Conservation (phyloP, 2,113 vertebrate species). For the Python bivittatus region DNA sequence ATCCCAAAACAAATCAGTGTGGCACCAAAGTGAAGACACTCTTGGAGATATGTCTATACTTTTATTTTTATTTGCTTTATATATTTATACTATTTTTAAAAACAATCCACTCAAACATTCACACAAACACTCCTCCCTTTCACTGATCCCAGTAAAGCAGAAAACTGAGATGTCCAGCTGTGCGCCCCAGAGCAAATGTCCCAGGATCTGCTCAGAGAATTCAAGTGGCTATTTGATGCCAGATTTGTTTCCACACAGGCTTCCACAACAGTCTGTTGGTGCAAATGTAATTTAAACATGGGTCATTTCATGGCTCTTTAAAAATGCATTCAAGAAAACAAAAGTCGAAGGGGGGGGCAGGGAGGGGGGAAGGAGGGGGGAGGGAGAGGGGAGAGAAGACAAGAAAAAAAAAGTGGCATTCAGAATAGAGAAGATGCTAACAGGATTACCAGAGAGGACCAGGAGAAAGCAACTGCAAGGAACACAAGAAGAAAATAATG, state of each 20-base stretch:
- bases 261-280: conserved; percentile 41
- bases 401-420: not conserved
- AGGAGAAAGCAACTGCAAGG: not conserved
- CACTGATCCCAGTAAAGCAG: conserved; percentile 61
- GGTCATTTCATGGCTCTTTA: conserved; percentile 47
- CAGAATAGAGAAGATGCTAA: conserved; percentile 27
- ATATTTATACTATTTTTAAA: conserved; percentile 67
- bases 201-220: conserved; percentile 36
- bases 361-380: accelerated
- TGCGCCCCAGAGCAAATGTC: conserved; percentile 48
- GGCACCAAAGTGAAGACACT: not conserved
- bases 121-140: conserved; percentile 31
- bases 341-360: accelerated
- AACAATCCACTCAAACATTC: conserved; percentile 44
- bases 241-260: conserved; percentile 32
- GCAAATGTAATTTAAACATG: conserved; percentile 39
- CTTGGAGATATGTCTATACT: conserved; percentile 58
- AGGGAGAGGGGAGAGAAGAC: not conserved
- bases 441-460: not conserved
- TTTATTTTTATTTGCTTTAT: conserved; percentile 65
- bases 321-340: conserved; percentile 31
- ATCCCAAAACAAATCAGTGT: not conserved
- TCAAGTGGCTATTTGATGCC: conserved; percentile 34
- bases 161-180: conserved; percentile 49
- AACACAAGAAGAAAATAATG: not conserved